A percentile compares a stretch with the other conserved stretches of the same genome.
phyloP scores from a whole-genome alignment of 2,113 vertebrate species.

The Xiphorhynchus elegans region DNA sequence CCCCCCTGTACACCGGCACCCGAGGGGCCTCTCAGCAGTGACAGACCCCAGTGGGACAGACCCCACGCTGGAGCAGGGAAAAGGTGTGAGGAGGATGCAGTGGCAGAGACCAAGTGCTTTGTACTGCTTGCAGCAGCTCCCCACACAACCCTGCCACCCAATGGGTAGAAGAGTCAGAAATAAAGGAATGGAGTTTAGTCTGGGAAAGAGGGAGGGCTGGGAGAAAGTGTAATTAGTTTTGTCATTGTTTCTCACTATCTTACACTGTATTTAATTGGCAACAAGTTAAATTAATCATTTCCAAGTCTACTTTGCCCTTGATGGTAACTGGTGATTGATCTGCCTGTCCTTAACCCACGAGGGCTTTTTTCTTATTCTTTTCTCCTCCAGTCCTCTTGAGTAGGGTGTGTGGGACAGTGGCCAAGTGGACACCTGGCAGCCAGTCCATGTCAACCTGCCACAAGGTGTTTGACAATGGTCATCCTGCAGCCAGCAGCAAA shows the following conservation, averaged over 20 bases:
- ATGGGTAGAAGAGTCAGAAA: neutral
- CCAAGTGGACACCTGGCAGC: neutral
- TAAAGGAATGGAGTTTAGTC: neutral
- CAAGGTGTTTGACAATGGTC: neutral
- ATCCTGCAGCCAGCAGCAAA: neutral
- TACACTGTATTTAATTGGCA: neutral
- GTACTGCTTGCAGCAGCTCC: neutral
- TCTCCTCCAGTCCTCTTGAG: neutral
- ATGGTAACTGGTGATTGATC: neutral
- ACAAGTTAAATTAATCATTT: neutral
- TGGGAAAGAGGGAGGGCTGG: neutral
- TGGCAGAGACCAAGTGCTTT: neutral
- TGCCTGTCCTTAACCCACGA: neutral
- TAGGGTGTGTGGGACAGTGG: neutral
- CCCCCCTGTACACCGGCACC: rapidly evolving
- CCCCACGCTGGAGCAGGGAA: neutral
- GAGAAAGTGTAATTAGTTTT: neutral
- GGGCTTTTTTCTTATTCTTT: neutral
- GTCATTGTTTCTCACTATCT: neutral
- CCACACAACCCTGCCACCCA: rapidly evolving
- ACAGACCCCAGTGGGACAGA: neutral
- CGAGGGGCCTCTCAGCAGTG: neutral
- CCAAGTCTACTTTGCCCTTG: neutral
- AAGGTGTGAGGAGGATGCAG: neutral
- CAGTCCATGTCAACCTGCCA: neutral